Base-by-base conservation (phyloP, 1,140 invertebrate genomes). In the Procambarus clarkii region DNA sequence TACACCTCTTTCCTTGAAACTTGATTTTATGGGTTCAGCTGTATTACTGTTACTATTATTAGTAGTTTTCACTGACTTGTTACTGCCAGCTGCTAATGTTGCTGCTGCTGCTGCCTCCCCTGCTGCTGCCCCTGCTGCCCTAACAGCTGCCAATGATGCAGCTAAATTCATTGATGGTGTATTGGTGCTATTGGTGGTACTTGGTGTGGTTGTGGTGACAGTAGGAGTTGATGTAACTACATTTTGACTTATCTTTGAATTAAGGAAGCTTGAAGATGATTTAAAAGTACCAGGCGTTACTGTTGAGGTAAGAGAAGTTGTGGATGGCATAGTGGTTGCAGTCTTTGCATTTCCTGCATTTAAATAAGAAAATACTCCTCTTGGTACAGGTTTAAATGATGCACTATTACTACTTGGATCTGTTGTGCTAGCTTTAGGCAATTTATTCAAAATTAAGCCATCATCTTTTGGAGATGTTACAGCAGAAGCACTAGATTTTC, bases 61-160 rank as follows among this genome's bases (percentile, higher is more conserved):
- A 50, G 45, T 88, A 21, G 71, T 83, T 60, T 58, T 50, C 13
- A 50, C 45, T n/a, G 80, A 76, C 77, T 81, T 91, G 60, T 74
- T 86, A 69, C 64, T 86, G 46, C 74, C 48, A 34, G 88, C 15
- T 50, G 77, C n/a, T 46, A 50, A n/a, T 71, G 84, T 69, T 87
- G 78, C 74, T 50, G 84, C 58, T 50, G 84, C 74, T 77, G 89
- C 92, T 48, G 82, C 78, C 88, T 81, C 85, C 34, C 85, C 85
- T 24, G 91, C 91, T 82, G 84, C 91, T 71, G 84, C 90, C 24
- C 90, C 83, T 74, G 90, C 90, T 83, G 91, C 91, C 69, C 86
- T 83, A 7, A 92, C 91, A 77, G 79, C 80, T 81, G 91, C 91
- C 44, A 92, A 74, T 54, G 91, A 92, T 15, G 91, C 80, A 34